phyloP scores from a whole-genome alignment of 2,888 invertebrate genomes.

The Tubiluchus corallicola region DNA sequence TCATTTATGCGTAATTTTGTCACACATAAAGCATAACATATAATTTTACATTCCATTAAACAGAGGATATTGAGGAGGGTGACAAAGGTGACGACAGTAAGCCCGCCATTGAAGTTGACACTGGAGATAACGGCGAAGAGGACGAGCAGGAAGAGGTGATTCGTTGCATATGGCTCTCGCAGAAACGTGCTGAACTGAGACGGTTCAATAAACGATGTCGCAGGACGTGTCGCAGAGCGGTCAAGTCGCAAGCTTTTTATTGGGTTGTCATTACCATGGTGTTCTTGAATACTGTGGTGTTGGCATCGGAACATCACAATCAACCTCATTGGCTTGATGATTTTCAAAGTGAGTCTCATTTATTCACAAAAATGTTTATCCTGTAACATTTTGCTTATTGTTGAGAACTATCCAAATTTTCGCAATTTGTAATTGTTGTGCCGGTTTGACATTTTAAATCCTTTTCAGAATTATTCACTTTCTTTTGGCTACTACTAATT shows the following conservation, averaged over 20 bases:
- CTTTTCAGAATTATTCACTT: too few species aligned
- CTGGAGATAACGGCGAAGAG: not conserved
- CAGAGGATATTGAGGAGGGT: not conserved
- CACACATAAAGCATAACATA: too few species aligned
- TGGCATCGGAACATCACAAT: conserved; percentile 90
- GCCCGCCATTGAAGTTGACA: not conserved
- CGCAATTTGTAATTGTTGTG: too few species aligned
- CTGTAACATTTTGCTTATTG: too few species aligned
- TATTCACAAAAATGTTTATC: too few species aligned
- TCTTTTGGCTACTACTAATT: too few species aligned
- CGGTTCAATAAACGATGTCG: conserved; percentile 46
- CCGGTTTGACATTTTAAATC: too few species aligned
- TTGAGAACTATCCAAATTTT: too few species aligned
- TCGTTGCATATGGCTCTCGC: not conserved
- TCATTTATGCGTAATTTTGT: too few species aligned
- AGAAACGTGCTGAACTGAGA: conserved; percentile 15
- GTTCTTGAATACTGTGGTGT: conserved; percentile 80
- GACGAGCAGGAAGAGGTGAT: not conserved
- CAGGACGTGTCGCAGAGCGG: conserved; percentile 17
- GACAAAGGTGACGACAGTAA: not conserved
- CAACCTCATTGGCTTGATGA: conserved; percentile 85
- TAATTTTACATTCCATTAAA: too few species aligned
- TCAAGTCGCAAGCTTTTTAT: conserved; percentile 73
- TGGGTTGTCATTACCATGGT: conserved; percentile 97
- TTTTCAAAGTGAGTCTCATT: conserved; percentile 57